Conservation (phyloP, 2,797 vertebrate species). For the Tapera naevia region DNA sequence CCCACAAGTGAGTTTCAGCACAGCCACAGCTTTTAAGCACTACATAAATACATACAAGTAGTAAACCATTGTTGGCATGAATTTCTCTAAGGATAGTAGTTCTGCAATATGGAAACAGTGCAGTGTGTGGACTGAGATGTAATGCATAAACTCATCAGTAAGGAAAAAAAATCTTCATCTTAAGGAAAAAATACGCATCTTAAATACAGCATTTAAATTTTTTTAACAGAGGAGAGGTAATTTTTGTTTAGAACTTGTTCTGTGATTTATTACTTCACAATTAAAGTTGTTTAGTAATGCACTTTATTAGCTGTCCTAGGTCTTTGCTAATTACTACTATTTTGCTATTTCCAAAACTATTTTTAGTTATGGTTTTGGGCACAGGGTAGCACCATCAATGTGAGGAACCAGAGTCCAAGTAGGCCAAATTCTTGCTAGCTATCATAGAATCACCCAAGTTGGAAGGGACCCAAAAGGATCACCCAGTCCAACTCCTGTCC, state of each 20-base stretch:
- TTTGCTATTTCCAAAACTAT: accelerated
- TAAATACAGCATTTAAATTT: neutral
- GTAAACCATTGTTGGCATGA: accelerated
- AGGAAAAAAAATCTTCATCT: too few species aligned
- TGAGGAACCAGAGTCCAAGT: accelerated
- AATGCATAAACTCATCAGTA: neutral
- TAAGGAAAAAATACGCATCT: accelerated
- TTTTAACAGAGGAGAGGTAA: accelerated
- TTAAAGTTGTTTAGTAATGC: accelerated
- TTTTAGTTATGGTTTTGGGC: accelerated
- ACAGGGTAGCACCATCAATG: accelerated
- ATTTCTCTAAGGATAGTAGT: accelerated
- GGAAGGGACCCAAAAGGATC: too few species aligned
- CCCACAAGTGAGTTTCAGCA: neutral
- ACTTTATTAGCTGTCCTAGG: accelerated
- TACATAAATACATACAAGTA: accelerated
- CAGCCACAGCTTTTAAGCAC: accelerated
- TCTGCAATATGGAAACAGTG: neutral
- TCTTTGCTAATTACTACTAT: accelerated
- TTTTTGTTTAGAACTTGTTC: accelerated
- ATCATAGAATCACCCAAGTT: too few species aligned
- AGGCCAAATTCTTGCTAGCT: accelerated
- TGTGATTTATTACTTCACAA: neutral
- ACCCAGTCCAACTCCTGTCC: too few species aligned
- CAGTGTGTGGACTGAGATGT: accelerated